phyloP scores from a whole-genome alignment of 2,888 invertebrate genomes.

The Drosophila mimetica region DNA sequence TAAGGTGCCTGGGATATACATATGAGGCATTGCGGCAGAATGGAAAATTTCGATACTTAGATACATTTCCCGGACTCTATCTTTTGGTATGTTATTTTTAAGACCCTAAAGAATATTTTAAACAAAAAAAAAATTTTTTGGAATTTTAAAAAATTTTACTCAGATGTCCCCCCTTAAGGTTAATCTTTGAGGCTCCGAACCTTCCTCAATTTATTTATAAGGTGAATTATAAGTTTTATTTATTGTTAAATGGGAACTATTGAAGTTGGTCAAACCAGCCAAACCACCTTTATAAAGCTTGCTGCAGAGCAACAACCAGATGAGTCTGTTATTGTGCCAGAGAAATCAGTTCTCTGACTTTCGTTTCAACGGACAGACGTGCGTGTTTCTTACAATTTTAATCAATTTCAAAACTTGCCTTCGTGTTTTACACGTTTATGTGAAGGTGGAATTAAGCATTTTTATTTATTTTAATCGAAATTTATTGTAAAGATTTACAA shows the following conservation, averaged over 20 bases:
- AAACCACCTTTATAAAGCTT: slow-evolving; percentile 49
- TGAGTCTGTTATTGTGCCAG: slow-evolving; percentile 39
- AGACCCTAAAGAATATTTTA: no score
- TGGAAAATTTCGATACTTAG: no score
- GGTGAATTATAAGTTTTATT: not conserved
- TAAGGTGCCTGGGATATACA: no score
- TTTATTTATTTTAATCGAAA: no score
- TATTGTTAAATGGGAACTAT: slow-evolving; percentile 10
- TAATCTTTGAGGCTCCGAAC: no score
- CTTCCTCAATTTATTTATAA: not conserved
- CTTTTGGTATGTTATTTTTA: no score
- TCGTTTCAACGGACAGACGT: slow-evolving; percentile 57
- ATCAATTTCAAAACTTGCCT: not conserved
- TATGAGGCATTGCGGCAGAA: no score
- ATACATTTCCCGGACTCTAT: no score
- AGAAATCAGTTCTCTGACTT: slow-evolving; percentile 64
- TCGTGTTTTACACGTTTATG: not conserved
- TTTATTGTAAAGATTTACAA: no score
- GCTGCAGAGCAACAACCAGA: slow-evolving; percentile 45
- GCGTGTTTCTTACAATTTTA: slow-evolving; percentile 40
- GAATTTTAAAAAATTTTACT: no score
- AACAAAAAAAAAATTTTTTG: no score
- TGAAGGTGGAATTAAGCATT: not conserved
- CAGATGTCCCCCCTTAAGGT: no score
- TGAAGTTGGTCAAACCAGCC: slow-evolving; percentile 46